Base-by-base conservation (phyloP, 1,140 invertebrate genomes). In the Papilio polytes region DNA sequence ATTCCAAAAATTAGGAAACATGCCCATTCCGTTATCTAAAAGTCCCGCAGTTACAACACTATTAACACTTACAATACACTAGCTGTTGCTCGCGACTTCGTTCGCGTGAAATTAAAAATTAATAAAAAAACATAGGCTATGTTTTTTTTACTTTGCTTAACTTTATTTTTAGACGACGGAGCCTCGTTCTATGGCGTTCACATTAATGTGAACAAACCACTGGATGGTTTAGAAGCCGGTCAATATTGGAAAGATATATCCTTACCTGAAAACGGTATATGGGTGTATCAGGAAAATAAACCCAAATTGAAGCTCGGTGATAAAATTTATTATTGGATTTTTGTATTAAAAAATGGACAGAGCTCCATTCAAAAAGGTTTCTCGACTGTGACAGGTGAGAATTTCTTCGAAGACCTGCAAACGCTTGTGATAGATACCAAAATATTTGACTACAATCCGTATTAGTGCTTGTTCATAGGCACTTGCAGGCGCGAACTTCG, bases 161-260 rank as follows among this genome's bases (percentile, higher is more conserved):
- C 46, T 48, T 46, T 76, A 36, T 76, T 89, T 88, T 78, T 86
- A 94, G 96, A 96, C 80, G 94, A 96, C 59, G 97, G 97, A 4
- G 97, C 97, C 51, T 95, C 95, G n/a, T 86, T 98, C 3, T 97
- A 98, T 66, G 97, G 97, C 0, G 97, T 96, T 84, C 97, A 97
- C 85, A 96, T 96, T 10, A 97, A 97, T 81, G 91, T 97, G 1
- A 98, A 98, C 84, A 96, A 97, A 82, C 96, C 97, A 86, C 96
- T 98, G 95, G 94, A 97, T 31, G 96, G 96, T 0, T 83, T 97
- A 26, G 97, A 97, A 90, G 97, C 96, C 0, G 97, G 97, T 12
- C 96, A 95, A 4, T 97, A 97, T 94, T 95, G 97, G 0, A 91
- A 95, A 80, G 97, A 98, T 82, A 96, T 98, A 82, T 87, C 95